Conservation (phyloP, 37 sponge, comb jelly and placozoan genomes). For the Eunapius fragilis region DNA sequence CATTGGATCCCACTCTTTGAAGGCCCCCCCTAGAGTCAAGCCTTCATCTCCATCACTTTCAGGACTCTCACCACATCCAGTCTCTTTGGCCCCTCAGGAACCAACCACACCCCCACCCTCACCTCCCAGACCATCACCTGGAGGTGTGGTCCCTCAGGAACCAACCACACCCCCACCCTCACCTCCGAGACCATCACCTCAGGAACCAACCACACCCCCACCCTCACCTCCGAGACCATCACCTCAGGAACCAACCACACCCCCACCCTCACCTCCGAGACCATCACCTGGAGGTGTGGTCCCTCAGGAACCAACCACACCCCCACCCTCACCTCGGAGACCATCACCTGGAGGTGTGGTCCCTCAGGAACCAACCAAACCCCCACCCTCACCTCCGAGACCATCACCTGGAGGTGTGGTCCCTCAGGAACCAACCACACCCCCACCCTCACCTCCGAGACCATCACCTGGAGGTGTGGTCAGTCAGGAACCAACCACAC, state of each 20-base stretch:
- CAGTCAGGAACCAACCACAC: no score
- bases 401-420: not conserved
- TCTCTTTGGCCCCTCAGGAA: not conserved
- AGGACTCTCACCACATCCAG: not conserved
- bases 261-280: no score
- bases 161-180: conserved; percentile 7
- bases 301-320: no score
- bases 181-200: not conserved
- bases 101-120: not conserved
- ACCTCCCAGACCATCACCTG: not conserved
- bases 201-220: not conserved
- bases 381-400: not conserved
- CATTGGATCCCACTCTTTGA: no score
- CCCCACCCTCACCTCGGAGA: not conserved
- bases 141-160: not conserved
- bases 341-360: not conserved
- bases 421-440: no score
- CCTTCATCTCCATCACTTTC: conserved; percentile 12
- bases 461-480: no score
- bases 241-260: no score
- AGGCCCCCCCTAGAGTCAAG: no score
- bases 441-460: no score
- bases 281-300: no score
- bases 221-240: not conserved
- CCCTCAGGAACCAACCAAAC: not conserved